Conservation (phyloP, 2,113 vertebrate species). For the Helogale parvula region DNA sequence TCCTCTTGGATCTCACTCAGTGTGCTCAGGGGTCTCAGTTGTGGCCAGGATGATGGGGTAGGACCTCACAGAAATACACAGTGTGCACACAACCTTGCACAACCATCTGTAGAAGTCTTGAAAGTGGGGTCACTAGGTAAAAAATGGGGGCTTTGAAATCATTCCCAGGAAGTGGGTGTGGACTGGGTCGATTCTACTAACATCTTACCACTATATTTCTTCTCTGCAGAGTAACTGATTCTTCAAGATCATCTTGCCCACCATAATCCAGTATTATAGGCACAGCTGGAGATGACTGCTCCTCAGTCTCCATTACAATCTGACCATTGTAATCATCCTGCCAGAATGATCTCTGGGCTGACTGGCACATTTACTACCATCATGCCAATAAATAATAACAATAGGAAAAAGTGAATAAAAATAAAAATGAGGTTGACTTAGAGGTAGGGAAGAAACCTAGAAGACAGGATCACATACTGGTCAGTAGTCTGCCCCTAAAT, state of each 20-base stretch:
- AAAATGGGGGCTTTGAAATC: neutral
- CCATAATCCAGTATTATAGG: neutral
- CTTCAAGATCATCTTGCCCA: neutral
- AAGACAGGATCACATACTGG: neutral
- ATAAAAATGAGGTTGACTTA: neutral
- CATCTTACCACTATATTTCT: neutral
- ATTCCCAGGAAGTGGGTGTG: neutral
- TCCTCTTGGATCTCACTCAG: neutral
- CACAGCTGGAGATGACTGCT: neutral
- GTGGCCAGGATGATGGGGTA: neutral
- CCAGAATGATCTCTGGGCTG: neutral
- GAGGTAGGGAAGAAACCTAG: neutral
- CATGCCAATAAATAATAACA: neutral
- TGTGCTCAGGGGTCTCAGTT: neutral
- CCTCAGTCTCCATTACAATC: neutral
- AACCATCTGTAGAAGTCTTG: neutral
- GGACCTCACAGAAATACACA: neutral
- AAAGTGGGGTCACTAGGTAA: neutral
- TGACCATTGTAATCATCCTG: neutral
- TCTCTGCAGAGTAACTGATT: neutral
- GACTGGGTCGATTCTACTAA: neutral
- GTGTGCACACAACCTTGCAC: neutral
- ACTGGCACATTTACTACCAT: neutral
- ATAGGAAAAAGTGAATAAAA: neutral
- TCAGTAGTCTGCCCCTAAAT: neutral